These are phyloP conservation scores for Nothoprocta perdicaria DNA, from an alignment of 2,113 vertebrate species.

Conservation along the genomic window DNA sequence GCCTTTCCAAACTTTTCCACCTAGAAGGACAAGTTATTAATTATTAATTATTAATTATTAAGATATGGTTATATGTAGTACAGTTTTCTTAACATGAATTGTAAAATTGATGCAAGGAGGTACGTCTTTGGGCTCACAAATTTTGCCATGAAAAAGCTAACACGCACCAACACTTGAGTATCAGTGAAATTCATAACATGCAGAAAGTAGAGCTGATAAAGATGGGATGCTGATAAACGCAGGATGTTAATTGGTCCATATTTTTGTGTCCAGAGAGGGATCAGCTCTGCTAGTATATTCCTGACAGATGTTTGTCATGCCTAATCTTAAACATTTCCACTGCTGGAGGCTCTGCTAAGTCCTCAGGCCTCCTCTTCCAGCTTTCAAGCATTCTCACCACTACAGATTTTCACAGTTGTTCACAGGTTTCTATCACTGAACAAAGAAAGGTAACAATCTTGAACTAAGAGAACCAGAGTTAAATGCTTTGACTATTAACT, in stretches of 20 bases:
- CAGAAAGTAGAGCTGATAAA: neutral
- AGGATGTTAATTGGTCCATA: neutral
- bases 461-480: neutral
- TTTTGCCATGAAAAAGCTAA: constrained; percentile 10
- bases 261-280: neutral
- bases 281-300: neutral
- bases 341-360: neutral
- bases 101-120: neutral
- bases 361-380: neutral
- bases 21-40: constrained; percentile 78
- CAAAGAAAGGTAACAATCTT: neutral
- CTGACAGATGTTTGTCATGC: neutral
- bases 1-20: constrained; percentile 97
- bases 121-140: neutral
- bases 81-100: neutral
- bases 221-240: neutral
- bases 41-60: no score
- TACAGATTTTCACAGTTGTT: neutral
- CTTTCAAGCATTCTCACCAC: neutral
- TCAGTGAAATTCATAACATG: neutral
- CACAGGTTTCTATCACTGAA: neutral
- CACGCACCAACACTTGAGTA: neutral
- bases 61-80: neutral
- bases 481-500: neutral
- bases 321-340: neutral